A percentile compares a stretch with the other conserved stretches of the same genome.
These are phyloP conservation scores for Eulimnadia texana DNA, from an alignment of 1,140 invertebrate genomes.

Conservation along the genomic window DNA sequence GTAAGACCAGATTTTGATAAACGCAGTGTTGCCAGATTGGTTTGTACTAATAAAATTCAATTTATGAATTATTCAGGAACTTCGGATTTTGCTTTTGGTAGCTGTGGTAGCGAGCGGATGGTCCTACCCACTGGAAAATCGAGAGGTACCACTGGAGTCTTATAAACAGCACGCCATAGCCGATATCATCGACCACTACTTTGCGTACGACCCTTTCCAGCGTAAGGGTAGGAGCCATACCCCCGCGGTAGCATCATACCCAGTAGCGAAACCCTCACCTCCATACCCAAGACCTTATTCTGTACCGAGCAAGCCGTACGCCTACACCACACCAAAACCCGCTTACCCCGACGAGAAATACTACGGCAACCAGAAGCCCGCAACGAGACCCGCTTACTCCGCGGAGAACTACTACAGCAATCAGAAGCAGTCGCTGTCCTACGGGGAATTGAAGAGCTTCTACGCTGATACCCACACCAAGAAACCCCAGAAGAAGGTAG, in stretches of 20 bases:
- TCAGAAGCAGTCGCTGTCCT: neutral
- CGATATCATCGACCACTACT: conserved; percentile 1
- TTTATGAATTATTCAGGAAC: neutral
- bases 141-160: neutral
- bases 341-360: neutral
- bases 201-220: conserved; percentile 7
- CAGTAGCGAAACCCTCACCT: neutral
- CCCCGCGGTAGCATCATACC: neutral
- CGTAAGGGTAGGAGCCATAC: neutral
- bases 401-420: neutral
- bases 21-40: neutral
- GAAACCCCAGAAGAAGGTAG: neutral
- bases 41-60: too few relatives aligned
- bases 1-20: neutral
- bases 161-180: neutral
- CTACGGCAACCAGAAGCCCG: neutral
- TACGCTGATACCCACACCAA: too few relatives aligned
- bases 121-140: too few relatives aligned
- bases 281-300: neutral
- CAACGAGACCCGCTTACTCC: neutral
- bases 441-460: neutral
- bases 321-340: neutral
- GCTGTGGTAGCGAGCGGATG: neutral
- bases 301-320: neutral
- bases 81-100: neutral